Evolutionary conservation across 2,797 vertebrate genomes (phyloP), one percentile per base, ranked within the genome.

Genomic region (Lutjanus campechanus): DNA sequence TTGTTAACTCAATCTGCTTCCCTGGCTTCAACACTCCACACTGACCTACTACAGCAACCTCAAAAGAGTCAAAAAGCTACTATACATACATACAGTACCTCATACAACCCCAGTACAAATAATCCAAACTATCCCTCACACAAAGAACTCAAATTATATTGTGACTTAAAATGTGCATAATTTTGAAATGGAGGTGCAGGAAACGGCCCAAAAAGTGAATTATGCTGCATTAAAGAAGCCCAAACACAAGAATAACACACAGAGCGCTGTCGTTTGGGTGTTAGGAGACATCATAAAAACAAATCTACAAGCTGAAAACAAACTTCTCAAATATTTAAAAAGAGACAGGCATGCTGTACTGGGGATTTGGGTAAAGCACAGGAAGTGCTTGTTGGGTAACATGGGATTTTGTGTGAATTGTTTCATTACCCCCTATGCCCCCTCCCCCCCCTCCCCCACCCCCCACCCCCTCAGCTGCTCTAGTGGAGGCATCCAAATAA

Each of bases 401-500:
- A 61, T 22, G 84, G 88, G 89, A 92, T 76, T 87, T 50, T 56
- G 58, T 49, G 64, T 71, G 72, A 73, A 55, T 83, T 88, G 81
- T 91, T 92, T 90, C 77, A 86, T 91, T 88, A 86, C 64, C 83
- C 70, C 56, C 22, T 36, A 8, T 85, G 83, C 83, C 62, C 56
- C 87, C 82, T 19, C 41, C 10, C 87, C 82, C 19, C 41, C 10
- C n/a, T n/a, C n/a, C n/a, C n/a, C n/a, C n/a, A n/a, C 83, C 62
- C 56, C 87, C 82, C n/a, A 8, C 10, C 87, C 82, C 19, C 41
- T 2, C 63, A 55, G 79, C 83, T 88, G 83, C 77, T 69, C 61
- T 7, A 65, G 72, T 3, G 65, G 77, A 89, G 79, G 83, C 87
- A 88, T 87, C 88, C 84, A 92, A 93, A 93, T 91, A 92, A 89